Base-by-base conservation (phyloP, 1,140 invertebrate species). In the Lineus longissimus region DNA sequence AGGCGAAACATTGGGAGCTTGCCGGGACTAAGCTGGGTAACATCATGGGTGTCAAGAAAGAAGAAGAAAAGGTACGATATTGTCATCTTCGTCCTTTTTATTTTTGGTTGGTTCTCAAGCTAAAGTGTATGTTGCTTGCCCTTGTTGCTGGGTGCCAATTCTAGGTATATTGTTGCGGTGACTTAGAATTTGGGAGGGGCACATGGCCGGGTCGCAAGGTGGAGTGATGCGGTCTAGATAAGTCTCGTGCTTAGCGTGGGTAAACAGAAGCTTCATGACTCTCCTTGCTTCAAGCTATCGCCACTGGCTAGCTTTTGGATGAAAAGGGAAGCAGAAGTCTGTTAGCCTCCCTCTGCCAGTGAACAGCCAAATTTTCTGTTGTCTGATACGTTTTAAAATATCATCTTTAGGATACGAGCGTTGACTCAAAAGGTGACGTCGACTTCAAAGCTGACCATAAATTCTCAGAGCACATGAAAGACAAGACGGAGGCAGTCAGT, bases 1-100 rank as follows among this genome's bases (percentile, higher is more conserved):
- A 98, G 74, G 96, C 97, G 77, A 99, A 99, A 80, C 95, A 99
- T 78, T 99, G 96, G 95, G 95, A 99, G 81, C 80, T 99, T 36
- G 94, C 95, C 40, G 97, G 97, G 31, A 98, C 95, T 1, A 92
- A 93, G 74, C 86, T 99, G 54, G 95, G 95, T 75, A 95, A 99
- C 71, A 94, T 99, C 22, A 95, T 98, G 90, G 97, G 97, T 1
- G 88, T 99, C 0, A 87, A 91, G 72, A 87, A 90, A 80, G 76
- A 81, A 54, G 85, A 90, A 75, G 89, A 93, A 79, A 88, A 93
- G 63, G 73, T 73, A 63, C 36, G 33, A 23, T 33, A 25, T 22
- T 23, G 15, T 15, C 33, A 51, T 9, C 13, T 11, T n/a, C 51
- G 2, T 23, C 13, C 2, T 29, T 15, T 55, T n/a, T 9, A 55